These are phyloP conservation scores for Blennius ocellaris DNA, from an alignment of 2,113 vertebrate genomes.

Conservation along the genomic window DNA sequence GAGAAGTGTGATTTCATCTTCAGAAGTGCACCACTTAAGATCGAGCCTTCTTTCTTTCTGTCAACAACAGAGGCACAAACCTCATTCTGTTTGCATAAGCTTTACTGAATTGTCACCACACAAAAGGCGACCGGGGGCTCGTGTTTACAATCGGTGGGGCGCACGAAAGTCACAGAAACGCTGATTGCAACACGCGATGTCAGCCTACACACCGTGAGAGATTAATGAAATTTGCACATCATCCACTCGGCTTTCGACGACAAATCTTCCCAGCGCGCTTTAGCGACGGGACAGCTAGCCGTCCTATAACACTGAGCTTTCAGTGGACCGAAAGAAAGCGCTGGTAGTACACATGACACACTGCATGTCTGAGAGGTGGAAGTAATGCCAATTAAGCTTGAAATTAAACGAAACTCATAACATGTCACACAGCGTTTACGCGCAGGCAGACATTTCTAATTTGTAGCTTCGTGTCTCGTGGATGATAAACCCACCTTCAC, in stretches of 20 bases:
- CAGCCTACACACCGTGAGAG: neutral
- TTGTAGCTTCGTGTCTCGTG: neutral
- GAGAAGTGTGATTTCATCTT: neutral
- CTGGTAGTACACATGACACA: too few relatives aligned
- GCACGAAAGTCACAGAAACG: neutral
- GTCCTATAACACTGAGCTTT: too few relatives aligned
- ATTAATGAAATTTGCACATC: neutral
- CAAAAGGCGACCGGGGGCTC: neutral
- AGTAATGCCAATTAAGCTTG: too few relatives aligned
- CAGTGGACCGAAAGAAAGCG: too few relatives aligned
- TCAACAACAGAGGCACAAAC: neutral
- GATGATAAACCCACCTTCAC: neutral
- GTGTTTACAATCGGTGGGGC: neutral
- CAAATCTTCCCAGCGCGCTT: too few relatives aligned
- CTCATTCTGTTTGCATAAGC: neutral
- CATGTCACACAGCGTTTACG: neutral
- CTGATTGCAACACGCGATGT: neutral
- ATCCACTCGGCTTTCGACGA: neutral
- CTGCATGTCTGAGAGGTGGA: too few relatives aligned
- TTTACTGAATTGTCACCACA: neutral
- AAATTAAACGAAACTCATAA: too few relatives aligned
- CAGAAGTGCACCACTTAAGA: neutral
- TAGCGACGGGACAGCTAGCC: too few relatives aligned
- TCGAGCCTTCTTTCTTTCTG: neutral
- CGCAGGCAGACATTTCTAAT: neutral